These are phyloP conservation scores for Tachuris rubrigastra DNA, from an alignment of 2,113 vertebrate species.

Conservation along the genomic window DNA sequence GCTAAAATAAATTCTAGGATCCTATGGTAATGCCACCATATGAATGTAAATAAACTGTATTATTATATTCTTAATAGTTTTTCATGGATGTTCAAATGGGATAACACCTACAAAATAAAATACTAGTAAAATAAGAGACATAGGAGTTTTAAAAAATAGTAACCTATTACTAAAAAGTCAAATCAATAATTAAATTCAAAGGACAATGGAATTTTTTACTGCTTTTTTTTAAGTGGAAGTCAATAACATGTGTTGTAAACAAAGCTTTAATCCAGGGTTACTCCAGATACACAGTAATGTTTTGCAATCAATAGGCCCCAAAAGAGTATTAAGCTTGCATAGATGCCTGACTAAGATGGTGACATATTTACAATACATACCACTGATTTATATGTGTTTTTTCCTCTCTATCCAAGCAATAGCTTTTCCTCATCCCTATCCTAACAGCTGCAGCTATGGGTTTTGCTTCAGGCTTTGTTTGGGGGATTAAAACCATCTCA, in stretches of 20 bases:
- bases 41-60: neutral
- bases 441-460: neutral
- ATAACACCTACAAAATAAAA: neutral
- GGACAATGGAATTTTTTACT: neutral
- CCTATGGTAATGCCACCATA: neutral
- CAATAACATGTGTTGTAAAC: neutral
- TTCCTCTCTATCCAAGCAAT: neutral
- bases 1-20: neutral
- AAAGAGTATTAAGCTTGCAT: neutral
- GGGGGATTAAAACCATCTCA: slow-evolving; percentile 37
- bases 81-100: neutral
- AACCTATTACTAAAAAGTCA: neutral
- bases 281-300: neutral
- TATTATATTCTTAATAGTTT: neutral
- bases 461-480: slow-evolving; percentile 30
- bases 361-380: neutral
- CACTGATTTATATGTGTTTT: neutral
- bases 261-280: slow-evolving; percentile 16
- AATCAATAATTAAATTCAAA: neutral
- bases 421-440: neutral
- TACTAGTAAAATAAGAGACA: neutral
- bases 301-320: neutral
- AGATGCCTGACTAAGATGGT: neutral
- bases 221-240: neutral
- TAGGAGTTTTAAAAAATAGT: neutral